Percentiles rank a stretch among this genome's conserved stretches.
These are phyloP conservation scores for Equus przewalskii DNA, from an alignment of 2,113 vertebrate genomes.

Conservation along the genomic window DNA sequence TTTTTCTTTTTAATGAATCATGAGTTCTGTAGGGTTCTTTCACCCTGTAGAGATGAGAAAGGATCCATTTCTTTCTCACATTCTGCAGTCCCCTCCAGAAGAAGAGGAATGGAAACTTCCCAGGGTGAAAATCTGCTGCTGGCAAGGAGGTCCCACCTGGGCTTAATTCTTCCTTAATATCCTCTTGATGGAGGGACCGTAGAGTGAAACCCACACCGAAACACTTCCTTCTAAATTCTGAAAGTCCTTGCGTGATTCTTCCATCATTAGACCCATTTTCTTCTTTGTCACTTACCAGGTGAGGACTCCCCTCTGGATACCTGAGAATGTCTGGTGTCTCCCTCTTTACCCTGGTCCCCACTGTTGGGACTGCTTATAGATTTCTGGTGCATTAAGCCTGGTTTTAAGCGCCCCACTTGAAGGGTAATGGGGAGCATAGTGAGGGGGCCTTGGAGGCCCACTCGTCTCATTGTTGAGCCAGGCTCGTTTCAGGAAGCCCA, in stretches of 20 bases:
- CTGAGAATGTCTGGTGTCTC: neutral
- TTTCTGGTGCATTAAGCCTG: neutral
- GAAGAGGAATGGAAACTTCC: too few relatives aligned
- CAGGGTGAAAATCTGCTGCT: neutral
- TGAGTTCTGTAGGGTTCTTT: neutral
- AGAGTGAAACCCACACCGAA: neutral
- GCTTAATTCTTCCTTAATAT: neutral
- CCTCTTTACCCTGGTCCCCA: neutral
- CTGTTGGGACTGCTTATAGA: too few relatives aligned
- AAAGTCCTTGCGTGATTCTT: neutral
- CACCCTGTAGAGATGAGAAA: neutral
- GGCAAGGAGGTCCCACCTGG: neutral
- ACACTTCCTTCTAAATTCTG: neutral
- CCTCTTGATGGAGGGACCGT: neutral
- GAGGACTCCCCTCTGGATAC: neutral
- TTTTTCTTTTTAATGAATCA: neutral
- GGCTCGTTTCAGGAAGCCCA: neutral
- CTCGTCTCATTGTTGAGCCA: fast-evolving
- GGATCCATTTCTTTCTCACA: neutral
- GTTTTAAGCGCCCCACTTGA: neutral
- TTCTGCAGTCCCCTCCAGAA: neutral
- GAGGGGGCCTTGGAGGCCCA: neutral
- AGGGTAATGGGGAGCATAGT: neutral
- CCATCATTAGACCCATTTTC: neutral
- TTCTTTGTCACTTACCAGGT: neutral